Evolutionary conservation across 2,888 invertebrate genomes (phyloP), one percentile per base, ranked within the genome.

Genomic region (Agapostemon virescens): DNA sequence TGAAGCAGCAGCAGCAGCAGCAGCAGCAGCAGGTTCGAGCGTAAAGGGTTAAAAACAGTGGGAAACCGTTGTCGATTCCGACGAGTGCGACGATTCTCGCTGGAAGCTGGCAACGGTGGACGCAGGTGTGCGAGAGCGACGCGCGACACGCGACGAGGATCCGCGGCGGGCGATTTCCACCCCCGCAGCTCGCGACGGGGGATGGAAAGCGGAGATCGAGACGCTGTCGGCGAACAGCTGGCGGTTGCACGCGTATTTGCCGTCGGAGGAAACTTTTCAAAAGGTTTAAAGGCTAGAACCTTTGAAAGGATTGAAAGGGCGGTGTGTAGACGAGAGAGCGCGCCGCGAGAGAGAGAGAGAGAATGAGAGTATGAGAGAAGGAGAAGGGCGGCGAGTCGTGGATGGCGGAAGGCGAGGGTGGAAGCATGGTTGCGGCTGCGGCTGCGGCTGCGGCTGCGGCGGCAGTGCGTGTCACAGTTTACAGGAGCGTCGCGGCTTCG

Each of bases 391-490:
- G 23, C 2, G 64, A 23, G 36, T 33, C 36, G 63, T 20, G 33
- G 63, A 33, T 23, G 30, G 15, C 49, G 52, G 49, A 55, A 55
- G 49, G 36, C 33, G 52, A 49, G 69, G 52, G 26, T 49, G 36
- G 55, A 36, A 38, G 9, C 23, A 36, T 4, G 17, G 33, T 23
- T 45, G 70, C 33, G 70, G 70, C 42, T 38, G 67, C 40, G 74
- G 55, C 67, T 74, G 66, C 66, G 45, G n/a, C n/a, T n/a, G 40
- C 1, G 63, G 45, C 13, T 17, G 26, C n/a, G 45, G 61, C 33
- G 61, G 71, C 33, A 40, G 58, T 69, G 74, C 69, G 74, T 74
- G 74, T 74, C 69, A 74, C 74, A 74, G 74, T 74, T 74, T 74
- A 74, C 45, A 61, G 61, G 52, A 66, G 42, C 45, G 40, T 69